phyloP scores from a whole-genome alignment of 2,888 invertebrate species.

The Ptychoptera contaminata region DNA sequence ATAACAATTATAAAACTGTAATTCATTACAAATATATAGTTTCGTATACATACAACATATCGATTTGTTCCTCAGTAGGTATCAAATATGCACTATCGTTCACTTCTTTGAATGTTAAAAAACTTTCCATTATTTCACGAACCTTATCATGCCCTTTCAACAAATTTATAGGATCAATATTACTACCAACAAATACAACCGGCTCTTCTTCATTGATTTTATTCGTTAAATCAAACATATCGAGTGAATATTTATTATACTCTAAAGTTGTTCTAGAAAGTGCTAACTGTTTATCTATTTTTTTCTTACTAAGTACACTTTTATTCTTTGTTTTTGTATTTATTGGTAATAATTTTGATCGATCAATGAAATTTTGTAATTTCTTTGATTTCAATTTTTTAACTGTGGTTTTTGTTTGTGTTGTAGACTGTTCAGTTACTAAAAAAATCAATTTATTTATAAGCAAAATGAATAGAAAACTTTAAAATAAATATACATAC shows the following conservation, averaged over 20 bases:
- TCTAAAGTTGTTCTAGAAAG: constrained; percentile 14
- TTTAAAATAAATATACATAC: constrained; percentile 26
- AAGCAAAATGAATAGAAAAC: constrained; percentile 6
- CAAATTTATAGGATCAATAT: constrained; percentile 13
- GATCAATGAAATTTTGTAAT: constrained; percentile 42
- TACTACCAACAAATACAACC: constrained; percentile 23
- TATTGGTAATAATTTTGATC: constrained; percentile 4
- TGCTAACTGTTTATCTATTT: constrained; percentile 13
- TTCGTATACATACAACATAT: no score
- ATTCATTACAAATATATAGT: no score
- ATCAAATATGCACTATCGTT: constrained; percentile 15
- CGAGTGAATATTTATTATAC: constrained; percentile 25
- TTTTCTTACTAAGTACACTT: constrained; percentile 2
- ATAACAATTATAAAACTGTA: no score
- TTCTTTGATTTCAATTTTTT: constrained; percentile 49
- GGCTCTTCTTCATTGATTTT: constrained; percentile 25
- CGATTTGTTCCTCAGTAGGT: background rate
- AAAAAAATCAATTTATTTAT: constrained; percentile 14
- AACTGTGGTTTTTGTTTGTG: constrained; percentile 49
- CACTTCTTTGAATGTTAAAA: constrained; percentile 23
- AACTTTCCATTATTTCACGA: constrained; percentile 24
- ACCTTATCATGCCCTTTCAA: constrained; percentile 15
- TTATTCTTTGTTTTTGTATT: background rate
- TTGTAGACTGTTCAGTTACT: constrained; percentile 49
- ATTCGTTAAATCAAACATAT: constrained; percentile 19